Base-by-base conservation (phyloP, 2,113 vertebrate genomes). In the Mixornis gularis region DNA sequence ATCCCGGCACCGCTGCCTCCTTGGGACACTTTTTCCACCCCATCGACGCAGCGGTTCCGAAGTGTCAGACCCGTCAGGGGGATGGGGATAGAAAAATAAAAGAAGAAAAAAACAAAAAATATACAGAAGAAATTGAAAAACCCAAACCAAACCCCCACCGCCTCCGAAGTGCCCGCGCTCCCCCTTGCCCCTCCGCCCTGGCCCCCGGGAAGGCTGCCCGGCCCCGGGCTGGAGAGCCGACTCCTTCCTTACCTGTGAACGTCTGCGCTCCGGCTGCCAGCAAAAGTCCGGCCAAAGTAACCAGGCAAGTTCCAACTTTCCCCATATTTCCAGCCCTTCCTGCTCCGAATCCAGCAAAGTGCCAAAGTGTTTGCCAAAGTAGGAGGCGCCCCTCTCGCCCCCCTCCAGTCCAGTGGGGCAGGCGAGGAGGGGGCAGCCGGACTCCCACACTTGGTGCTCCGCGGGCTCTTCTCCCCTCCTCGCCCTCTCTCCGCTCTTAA, bases 211-310 rank as follows among this genome's bases (percentile, higher is more conserved):
- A 51, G 8, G 30, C 48, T 66, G 25, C 32, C 53, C 17, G 7
- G 16, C 53, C 38, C 48, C 25, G 21, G 43, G 29, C 56, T 14
- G 53, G 25, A n/a, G 12, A 49, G 41, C 46, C 17, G 48, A 20
- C 30, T 64, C 40, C 95, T 96, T 95, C 43, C 95, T 96, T 95
- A 98, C 98, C 98, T 97, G 98, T 97, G 93, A 97, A 98, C 19
- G 97, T 86, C 79, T 98, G 93, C 63, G 97, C 98, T 40, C 96
- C 69, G 12, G 94, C 97, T 60, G 95, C 96, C 95, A 97, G 89
- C 74, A 96, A 91, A 98, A 98, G 96, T 98, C 97, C 98, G 76
- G 97, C 96, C 96, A 98, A 98, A 98, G 98, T 98, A 95, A 95
- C 94, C 92, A 98, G 80, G 96, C 97, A 97, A 96, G 95, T 97